A percentile compares a stretch with the other conserved stretches of the same genome.
Evolutionary conservation across 2,888 invertebrate genomes (phyloP).

Genomic region (Lycophotia porphyrea): DNA sequence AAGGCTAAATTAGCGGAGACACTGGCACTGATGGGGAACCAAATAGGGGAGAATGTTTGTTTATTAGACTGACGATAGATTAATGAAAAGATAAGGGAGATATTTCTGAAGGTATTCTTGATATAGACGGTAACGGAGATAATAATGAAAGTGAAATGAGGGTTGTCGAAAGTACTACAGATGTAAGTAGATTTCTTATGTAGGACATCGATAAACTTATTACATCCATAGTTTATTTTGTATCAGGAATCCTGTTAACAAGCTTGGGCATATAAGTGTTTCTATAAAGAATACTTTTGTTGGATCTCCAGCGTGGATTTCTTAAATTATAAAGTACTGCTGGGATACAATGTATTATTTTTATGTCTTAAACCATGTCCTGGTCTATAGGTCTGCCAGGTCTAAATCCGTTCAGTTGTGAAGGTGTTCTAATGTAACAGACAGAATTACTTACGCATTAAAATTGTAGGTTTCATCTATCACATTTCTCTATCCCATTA

Average conservation of each 20-base stretch:
- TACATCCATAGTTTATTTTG: no score
- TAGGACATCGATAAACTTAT: not conserved
- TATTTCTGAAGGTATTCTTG: conserved; percentile 33
- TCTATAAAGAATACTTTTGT: not conserved
- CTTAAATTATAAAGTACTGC: not conserved
- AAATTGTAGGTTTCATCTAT: not conserved
- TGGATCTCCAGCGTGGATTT: not conserved
- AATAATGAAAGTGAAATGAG: conserved; percentile 33
- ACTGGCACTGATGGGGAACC: conserved; percentile 72
- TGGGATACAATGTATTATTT: no score
- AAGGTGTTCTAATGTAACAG: not conserved
- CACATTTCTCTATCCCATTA: not conserved
- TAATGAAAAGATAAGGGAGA: conserved; percentile 61
- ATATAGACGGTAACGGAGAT: conserved; percentile 17
- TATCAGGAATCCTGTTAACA: no score
- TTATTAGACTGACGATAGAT: conserved; percentile 51
- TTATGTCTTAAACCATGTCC: no score
- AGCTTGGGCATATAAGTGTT: no score
- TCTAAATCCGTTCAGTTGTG: not conserved
- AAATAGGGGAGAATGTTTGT: conserved; percentile 47
- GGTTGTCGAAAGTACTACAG: conserved; percentile 3
- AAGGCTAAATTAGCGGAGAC: conserved; percentile 73
- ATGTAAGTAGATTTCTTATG: not conserved
- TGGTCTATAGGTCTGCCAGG: not conserved
- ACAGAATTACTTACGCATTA: not conserved